Conservation (phyloP, 2,797 vertebrate genomes). For the Sphenodon punctatus region DNA sequence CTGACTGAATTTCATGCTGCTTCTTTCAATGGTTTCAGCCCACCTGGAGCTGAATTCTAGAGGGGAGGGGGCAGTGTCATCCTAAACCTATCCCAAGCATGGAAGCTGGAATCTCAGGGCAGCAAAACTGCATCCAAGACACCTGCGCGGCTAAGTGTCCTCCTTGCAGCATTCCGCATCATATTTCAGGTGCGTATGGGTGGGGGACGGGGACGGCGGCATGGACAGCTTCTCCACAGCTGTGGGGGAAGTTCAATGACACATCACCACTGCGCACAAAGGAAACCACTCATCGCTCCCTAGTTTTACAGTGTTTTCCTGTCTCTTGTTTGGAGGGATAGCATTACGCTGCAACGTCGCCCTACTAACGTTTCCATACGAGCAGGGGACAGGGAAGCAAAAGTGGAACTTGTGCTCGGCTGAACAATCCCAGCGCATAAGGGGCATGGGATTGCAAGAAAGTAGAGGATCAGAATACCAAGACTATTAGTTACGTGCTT, state of each 20-base stretch:
- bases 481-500: too few species aligned
- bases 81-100: fast-evolving
- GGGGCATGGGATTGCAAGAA: too few species aligned
- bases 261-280: constrained; percentile 42
- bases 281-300: constrained; percentile 40
- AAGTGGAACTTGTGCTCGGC: not conserved
- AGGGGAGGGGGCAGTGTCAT: not conserved
- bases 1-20: not conserved
- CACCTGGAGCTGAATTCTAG: not conserved
- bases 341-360: constrained; percentile 47
- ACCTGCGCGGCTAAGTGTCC: not conserved
- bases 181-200: not conserved
- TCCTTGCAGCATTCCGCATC: not conserved
- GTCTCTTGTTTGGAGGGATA: constrained; percentile 34
- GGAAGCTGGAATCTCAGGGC: not conserved
- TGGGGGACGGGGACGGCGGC: not conserved
- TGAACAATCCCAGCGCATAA: not conserved
- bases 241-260: constrained; percentile 40
- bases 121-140: constrained; percentile 23
- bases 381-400: too few species aligned
- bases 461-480: too few species aligned
- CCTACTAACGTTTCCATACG: not conserved
- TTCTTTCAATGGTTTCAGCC: not conserved
- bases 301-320: constrained; percentile 52
- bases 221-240: constrained; percentile 19